Conservation (phyloP, 2,113 vertebrate species). For the Gopherus evgoodei region DNA sequence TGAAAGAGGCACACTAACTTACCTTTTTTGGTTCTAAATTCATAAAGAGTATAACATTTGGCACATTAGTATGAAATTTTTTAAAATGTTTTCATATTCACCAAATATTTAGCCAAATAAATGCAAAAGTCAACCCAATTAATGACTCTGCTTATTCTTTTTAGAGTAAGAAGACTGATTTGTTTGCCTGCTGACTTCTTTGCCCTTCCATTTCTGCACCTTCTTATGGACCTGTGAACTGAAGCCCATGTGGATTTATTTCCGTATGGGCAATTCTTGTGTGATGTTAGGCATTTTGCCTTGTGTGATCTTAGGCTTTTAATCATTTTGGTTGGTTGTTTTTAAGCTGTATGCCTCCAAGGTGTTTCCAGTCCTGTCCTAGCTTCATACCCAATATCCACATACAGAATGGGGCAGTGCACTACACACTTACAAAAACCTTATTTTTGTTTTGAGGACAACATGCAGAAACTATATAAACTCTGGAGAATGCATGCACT, state of each 20-base stretch:
- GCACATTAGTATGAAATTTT: not conserved
- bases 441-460: not conserved
- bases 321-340: rapidly evolving
- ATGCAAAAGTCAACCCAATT: constrained; percentile 12
- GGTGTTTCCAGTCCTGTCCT: not conserved
- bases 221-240: constrained; percentile 2
- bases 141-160: not conserved
- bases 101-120: constrained; percentile 7
- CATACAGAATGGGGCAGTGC: not conserved
- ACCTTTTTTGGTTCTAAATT: not conserved
- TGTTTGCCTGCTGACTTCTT: not conserved
- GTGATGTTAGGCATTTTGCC: rapidly evolving
- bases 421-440: not conserved
- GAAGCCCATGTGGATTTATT: not conserved
- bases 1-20: not conserved
- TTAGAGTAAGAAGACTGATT: not conserved
- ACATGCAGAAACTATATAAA: rapidly evolving
- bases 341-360: rapidly evolving
- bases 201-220: not conserved
- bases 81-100: not conserved
- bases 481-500: not conserved
- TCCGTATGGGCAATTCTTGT: rapidly evolving
- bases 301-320: rapidly evolving
- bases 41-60: not conserved
- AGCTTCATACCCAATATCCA: not conserved